A percentile compares a stretch with the other conserved stretches of the same genome.
Conservation (phyloP, 37 sponge, comb jelly and placozoan genomes). For the Halisarca cf. caerulea region DNA sequence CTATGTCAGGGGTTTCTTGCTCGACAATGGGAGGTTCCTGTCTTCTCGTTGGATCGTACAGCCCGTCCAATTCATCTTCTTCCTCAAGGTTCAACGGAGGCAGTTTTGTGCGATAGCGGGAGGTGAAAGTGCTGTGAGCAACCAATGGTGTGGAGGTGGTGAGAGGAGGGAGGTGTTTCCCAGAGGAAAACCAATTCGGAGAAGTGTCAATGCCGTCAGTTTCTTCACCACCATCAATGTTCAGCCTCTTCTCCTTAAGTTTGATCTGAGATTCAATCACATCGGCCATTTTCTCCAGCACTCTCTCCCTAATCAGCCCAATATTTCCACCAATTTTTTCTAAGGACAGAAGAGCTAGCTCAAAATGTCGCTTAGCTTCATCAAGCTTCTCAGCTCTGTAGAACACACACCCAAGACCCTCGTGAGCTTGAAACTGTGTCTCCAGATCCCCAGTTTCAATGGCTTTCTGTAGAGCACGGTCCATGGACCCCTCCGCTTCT, state of each 20-base stretch:
- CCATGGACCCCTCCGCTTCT: conserved; percentile 35
- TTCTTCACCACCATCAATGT: not conserved
- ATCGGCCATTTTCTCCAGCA: conserved; percentile 79
- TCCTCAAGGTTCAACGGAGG: conserved; percentile 3
- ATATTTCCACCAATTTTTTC: conserved; percentile 57
- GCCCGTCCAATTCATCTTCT: not conserved
- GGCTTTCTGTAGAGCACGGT: conserved; percentile 46
- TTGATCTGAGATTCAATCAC: conserved; percentile 37
- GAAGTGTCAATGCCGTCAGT: not conserved
- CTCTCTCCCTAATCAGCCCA: conserved; percentile 69
- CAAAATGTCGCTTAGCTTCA: conserved; percentile 46
- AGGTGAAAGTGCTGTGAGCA: too few relatives aligned
- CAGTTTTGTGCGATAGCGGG: not conserved
- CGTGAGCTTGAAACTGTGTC: conserved; percentile 70
- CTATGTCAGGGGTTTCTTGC: not conserved
- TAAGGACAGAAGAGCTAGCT: conserved; percentile 50
- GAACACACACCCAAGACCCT: conserved; percentile 62
- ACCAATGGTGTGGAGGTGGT: not conserved
- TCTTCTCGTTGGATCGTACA: not conserved
- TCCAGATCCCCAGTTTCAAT: conserved; percentile 14
- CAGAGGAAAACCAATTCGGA: not conserved
- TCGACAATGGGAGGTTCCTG: too few relatives aligned
- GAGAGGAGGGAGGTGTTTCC: not conserved
- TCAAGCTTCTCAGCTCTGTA: conserved; percentile 28
- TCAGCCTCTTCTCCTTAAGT: not conserved